Percentiles rank a stretch among this genome's conserved stretches.
Conservation (phyloP, 2,113 vertebrate genomes). For the Dipodomys stephensi region DNA sequence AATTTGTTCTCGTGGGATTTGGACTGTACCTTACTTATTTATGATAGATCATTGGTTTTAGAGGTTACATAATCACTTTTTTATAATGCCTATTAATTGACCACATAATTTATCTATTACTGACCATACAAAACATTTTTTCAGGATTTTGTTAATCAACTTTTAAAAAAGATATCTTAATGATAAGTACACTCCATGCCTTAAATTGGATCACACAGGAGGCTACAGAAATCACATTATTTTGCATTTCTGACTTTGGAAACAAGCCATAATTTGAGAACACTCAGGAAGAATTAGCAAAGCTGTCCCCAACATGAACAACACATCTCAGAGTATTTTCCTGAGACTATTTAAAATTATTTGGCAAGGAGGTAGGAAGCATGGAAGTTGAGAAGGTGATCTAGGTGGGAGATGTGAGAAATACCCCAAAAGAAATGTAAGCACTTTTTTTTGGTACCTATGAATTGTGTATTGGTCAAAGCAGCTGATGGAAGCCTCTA, state of each 20-base stretch:
- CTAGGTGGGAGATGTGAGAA: not conserved
- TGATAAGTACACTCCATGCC: constrained; percentile 31
- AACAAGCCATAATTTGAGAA: constrained; percentile 47
- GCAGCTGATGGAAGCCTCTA: too few species aligned
- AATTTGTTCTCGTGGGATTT: constrained; percentile 63
- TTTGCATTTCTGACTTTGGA: constrained; percentile 73
- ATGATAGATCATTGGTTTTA: constrained; percentile 48
- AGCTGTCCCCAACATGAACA: constrained; percentile 52
- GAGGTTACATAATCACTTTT: constrained; percentile 58
- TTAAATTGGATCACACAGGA: constrained; percentile 55
- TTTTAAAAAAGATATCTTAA: constrained; percentile 1
- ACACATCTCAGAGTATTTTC: constrained; percentile 70
- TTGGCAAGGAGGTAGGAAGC: constrained; percentile 5
- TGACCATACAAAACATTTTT: constrained; percentile 55
- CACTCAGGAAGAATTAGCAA: constrained; percentile 60
- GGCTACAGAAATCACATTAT: constrained; percentile 50
- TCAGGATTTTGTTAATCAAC: constrained; percentile 20
- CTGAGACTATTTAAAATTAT: constrained; percentile 58
- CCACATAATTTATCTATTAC: constrained; percentile 63
- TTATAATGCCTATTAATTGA: constrained; percentile 68
- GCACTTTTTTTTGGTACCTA: not conserved
- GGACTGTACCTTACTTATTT: constrained; percentile 61
- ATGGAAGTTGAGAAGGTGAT: not conserved
- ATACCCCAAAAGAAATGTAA: not conserved
- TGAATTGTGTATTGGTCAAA: not conserved